These are phyloP conservation scores for Setophaga kirtlandii DNA, from an alignment of 2,113 vertebrate genomes.

Conservation along the genomic window DNA sequence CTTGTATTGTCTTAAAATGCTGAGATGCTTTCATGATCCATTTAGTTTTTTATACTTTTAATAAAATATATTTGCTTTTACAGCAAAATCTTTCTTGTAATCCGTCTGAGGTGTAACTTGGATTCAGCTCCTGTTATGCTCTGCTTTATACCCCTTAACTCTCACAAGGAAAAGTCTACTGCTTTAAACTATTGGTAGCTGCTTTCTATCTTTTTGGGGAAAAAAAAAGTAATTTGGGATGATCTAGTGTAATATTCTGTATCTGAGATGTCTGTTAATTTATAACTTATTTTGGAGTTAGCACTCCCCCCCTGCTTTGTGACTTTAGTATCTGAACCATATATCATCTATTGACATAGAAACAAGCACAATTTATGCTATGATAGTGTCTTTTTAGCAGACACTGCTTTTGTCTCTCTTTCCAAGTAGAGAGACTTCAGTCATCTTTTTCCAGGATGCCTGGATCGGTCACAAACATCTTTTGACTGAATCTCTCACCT, in stretches of 20 bases:
- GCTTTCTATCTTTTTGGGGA: not conserved
- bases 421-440: not conserved
- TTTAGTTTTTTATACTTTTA: not conserved
- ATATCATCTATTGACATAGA: not conserved
- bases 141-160: not conserved
- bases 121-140: not conserved
- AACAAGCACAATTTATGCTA: not conserved
- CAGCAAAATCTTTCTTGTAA: not conserved
- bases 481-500: not conserved
- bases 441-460: not conserved
- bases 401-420: not conserved
- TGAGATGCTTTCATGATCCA: not conserved
- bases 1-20: not conserved
- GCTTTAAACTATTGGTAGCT: not conserved
- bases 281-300: not conserved
- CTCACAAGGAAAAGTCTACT: not conserved
- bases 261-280: not conserved
- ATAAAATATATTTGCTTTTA: not conserved
- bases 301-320: not conserved
- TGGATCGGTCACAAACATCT: not conserved
- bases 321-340: not conserved
- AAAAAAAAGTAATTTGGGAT: not conserved
- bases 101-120: not conserved
- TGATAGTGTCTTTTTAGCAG: not conserved
- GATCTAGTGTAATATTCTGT: not conserved